Base-by-base conservation (phyloP, 2,888 invertebrate genomes). In the Pediacus dermestoides region DNA sequence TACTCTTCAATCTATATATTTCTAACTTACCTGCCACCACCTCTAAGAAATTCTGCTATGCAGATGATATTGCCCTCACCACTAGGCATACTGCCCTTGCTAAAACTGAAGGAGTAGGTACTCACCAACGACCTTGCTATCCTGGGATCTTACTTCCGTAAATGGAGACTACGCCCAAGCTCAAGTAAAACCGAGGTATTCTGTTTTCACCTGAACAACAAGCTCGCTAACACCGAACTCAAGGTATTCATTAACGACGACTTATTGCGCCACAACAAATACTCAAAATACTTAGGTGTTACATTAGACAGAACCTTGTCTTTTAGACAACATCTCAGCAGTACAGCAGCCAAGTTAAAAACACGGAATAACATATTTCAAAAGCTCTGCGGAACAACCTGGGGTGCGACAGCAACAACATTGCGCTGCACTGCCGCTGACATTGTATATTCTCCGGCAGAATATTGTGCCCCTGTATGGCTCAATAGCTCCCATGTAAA, bases 271-370 rank as follows among this genome's bases (percentile, higher is more conserved):
- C 42, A 46, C 26, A 46, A 48, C 34, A 40, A 34, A 30, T 43
- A 18, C 12, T 34, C 43, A 15, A 45, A 48, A 39, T 43, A 45
- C 13, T 31, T 39, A 21, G 41, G 36, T 16, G 21, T 48, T 8
- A 48, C 41, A 11, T 39, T 48, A 6, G 39, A 43, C 30, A 46
- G 46, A 44, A 48, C 39, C 16, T 39, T 41, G 6, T 41, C 42
- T 12, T 49, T 46, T 16, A 43, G 33, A 26, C 34, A 47, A 15
- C 43, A 52, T 30, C 30, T 48, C n/a, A 32, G 26, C 27, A 48
- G 26, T 31, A 48, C 42, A 15, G 42, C 38, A 15, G 45, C 37
- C 2, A 48, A 48, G 25, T 15, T 37, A 16, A 44, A 37, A 37
- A n/a, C n/a, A n/a, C n/a, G n/a, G n/a, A 42, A 32, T 28, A 45